These are phyloP conservation scores for Champsocephalus gunnari DNA, from an alignment of 2,797 vertebrate species.

Conservation along the genomic window DNA sequence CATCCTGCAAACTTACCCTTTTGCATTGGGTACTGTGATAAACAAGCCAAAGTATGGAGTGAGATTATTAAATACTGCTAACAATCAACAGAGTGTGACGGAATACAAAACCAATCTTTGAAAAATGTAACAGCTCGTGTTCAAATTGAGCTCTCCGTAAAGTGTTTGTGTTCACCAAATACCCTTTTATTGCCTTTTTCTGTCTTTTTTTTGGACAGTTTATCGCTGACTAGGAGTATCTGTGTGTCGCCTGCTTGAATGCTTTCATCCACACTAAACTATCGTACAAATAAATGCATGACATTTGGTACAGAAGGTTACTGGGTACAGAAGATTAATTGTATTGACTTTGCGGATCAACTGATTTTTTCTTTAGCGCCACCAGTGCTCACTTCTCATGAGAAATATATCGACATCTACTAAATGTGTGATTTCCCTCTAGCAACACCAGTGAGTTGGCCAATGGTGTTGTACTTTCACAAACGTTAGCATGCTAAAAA, in stretches of 20 bases:
- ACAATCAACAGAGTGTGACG: conserved; percentile 8
- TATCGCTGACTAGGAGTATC: neutral
- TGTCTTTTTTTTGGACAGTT: neutral
- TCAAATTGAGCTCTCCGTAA: neutral
- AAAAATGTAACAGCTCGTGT: neutral
- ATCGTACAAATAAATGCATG: no score
- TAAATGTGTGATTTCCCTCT: neutral
- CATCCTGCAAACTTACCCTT: conserved; percentile 56
- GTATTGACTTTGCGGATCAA: no score
- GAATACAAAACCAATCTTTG: neutral
- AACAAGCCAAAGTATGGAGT: conserved; percentile 22
- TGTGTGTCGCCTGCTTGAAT: no score
- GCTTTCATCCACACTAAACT: no score
- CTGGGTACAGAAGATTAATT: neutral
- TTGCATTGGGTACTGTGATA: conserved; percentile 44
- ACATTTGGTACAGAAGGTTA: neutral
- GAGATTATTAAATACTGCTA: conserved; percentile 24
- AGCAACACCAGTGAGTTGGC: neutral
- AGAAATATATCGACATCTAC: neutral
- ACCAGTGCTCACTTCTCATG: neutral
- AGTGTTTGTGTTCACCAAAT: neutral
- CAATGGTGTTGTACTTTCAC: neutral
- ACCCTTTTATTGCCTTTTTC: neutral
- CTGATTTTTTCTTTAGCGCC: neutral
- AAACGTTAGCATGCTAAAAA: neutral